These are phyloP conservation scores for Trochalopteron elliotii DNA, from an alignment of 2,113 vertebrate species.

Conservation along the genomic window DNA sequence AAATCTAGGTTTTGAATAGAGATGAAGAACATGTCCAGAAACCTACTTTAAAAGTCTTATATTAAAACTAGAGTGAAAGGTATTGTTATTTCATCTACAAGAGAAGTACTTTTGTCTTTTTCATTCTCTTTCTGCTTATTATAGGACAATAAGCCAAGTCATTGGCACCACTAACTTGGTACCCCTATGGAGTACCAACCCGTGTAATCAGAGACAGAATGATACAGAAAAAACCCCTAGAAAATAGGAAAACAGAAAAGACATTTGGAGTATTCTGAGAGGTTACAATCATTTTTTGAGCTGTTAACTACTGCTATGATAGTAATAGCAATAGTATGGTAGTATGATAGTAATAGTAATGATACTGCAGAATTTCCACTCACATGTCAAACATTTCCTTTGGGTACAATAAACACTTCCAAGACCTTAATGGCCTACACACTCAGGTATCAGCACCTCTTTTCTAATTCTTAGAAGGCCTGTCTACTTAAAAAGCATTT, in stretches of 20 bases:
- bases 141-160: background rate
- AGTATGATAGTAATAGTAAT: too few relatives aligned
- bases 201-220: background rate
- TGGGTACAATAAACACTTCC: background rate
- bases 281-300: background rate
- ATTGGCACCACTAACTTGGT: background rate
- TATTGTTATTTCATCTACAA: background rate
- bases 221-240: background rate
- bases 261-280: background rate
- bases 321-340: too few relatives aligned
- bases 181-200: background rate
- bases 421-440: background rate
- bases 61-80: background rate
- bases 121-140: background rate
- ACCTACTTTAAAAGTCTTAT: background rate
- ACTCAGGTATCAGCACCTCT: background rate
- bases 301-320: background rate
- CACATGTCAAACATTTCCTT: background rate
- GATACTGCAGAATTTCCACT: background rate
- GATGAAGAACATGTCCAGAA: background rate
- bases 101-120: background rate
- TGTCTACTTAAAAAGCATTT: background rate
- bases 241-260: background rate
- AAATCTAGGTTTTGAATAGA: background rate
- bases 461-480: background rate